phyloP scores from a whole-genome alignment of 2,113 vertebrate genomes.

The Dromas ardeola region DNA sequence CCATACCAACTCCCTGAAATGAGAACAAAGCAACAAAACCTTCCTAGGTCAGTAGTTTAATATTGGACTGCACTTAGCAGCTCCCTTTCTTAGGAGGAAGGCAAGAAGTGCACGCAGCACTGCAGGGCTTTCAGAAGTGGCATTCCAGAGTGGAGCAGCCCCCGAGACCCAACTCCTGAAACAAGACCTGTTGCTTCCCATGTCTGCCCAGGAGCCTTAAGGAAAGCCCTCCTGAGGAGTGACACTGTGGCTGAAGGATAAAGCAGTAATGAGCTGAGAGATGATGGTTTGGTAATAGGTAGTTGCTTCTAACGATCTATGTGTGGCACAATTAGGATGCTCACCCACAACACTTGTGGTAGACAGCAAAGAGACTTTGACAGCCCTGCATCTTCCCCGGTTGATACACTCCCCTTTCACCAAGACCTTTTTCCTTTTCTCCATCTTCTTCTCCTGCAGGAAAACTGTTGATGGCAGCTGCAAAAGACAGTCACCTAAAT shows the following conservation, averaged over 20 bases:
- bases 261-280: background rate
- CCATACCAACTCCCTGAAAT: background rate
- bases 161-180: background rate
- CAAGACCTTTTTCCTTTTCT: background rate
- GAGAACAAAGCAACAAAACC: background rate
- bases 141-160: background rate
- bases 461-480: background rate
- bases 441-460: background rate
- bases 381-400: background rate
- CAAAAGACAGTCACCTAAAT: constrained; percentile 29
- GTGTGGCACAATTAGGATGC: background rate
- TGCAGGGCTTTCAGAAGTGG: background rate
- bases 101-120: background rate
- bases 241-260: background rate
- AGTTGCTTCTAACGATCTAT: background rate
- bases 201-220: background rate
- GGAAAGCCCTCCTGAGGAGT: background rate
- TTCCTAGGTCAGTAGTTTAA: background rate
- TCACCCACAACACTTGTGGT: background rate
- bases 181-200: background rate
- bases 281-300: background rate
- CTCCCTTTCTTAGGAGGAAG: background rate
- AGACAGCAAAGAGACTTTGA: background rate
- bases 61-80: background rate
- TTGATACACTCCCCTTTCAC: background rate